Evolutionary conservation across 2,888 invertebrate genomes (phyloP).

Genomic region (Thecocarcelia acutangulata): DNA sequence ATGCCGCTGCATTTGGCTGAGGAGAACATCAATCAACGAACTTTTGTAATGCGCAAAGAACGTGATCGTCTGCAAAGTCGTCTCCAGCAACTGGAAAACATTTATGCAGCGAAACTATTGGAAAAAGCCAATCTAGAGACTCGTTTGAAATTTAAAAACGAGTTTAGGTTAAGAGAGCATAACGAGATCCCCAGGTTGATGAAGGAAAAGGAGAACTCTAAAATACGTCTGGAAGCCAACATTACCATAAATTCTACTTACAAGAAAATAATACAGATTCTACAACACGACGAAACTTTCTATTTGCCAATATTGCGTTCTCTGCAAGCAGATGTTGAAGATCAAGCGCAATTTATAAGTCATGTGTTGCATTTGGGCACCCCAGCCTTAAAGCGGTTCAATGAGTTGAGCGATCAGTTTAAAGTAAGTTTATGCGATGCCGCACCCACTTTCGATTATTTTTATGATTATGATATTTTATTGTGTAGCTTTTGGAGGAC

Average conservation of each 20-base stretch:
- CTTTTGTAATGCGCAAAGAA: constrained; percentile 73
- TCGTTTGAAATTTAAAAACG: constrained; percentile 71
- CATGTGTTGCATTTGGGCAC: constrained; percentile 73
- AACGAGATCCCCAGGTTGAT: constrained; percentile 54
- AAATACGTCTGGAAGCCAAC: constrained; percentile 72
- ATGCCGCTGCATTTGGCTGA: constrained; percentile 72
- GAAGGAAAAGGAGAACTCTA: constrained; percentile 71
- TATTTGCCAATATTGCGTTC: constrained; percentile 73
- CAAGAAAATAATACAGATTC: constrained; percentile 70
- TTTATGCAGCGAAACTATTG: constrained; percentile 4
- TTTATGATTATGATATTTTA: too few species aligned
- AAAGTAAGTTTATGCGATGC: constrained; percentile 50
- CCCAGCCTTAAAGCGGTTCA: constrained; percentile 70
- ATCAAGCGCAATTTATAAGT: constrained; percentile 72
- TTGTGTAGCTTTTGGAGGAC: constrained; percentile 38
- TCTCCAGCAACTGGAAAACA: constrained; percentile 63
- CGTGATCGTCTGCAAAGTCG: constrained; percentile 72
- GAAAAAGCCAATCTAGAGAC: constrained; percentile 70
- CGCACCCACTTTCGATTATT: not conserved
- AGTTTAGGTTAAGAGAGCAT: constrained; percentile 71
- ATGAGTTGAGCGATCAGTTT: constrained; percentile 65
- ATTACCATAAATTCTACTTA: constrained; percentile 72
- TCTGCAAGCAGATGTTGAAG: constrained; percentile 72
- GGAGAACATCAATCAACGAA: constrained; percentile 73
- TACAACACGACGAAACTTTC: constrained; percentile 73